Percentiles rank a stretch among this genome's conserved stretches.
Evolutionary conservation across 2,113 vertebrate genomes (phyloP).

Genomic region (Sporophila hypoxantha): DNA sequence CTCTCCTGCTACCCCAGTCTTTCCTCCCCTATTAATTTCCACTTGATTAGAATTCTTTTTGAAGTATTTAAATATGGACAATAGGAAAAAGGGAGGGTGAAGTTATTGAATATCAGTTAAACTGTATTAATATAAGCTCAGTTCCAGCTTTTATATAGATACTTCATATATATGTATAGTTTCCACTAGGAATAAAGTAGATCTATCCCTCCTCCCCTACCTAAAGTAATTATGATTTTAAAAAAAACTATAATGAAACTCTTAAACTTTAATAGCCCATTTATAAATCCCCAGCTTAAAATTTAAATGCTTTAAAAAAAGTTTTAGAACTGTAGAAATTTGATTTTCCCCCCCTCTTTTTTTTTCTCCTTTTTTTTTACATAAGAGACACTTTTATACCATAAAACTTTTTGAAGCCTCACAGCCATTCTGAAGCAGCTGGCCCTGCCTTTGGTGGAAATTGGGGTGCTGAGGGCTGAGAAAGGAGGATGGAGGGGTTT

Average conservation of each 20-base stretch:
- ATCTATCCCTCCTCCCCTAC: constrained; percentile 67
- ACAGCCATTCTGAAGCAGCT: neutral
- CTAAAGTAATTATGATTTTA: constrained; percentile 77
- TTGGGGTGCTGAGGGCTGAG: neutral
- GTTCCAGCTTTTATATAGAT: constrained; percentile 76
- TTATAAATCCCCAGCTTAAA: constrained; percentile 75
- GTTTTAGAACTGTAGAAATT: constrained; percentile 68
- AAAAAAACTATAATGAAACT: constrained; percentile 72
- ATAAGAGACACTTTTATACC: constrained; percentile 20
- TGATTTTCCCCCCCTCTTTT: neutral
- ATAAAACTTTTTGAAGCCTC: constrained; percentile 21
- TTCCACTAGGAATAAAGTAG: constrained; percentile 77
- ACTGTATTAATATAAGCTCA: constrained; percentile 95
- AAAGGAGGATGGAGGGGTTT: neutral
- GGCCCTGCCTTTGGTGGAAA: neutral
- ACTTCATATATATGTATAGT: constrained; percentile 80
- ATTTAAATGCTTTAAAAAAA: constrained; percentile 70
- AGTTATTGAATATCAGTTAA: constrained; percentile 99
- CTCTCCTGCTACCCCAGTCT: constrained; percentile 93
- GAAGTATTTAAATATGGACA: constrained; percentile 98
- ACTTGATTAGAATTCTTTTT: constrained; percentile 99
- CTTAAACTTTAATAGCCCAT: constrained; percentile 78
- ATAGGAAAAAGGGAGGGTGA: constrained; percentile 93
- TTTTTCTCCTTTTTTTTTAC: neutral
- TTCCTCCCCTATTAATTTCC: constrained; percentile 97